A percentile compares a stretch with the other conserved stretches of the same genome.
Evolutionary conservation across 2,888 invertebrate genomes (phyloP).

Genomic region (Zootermopsis nevadensis): DNA sequence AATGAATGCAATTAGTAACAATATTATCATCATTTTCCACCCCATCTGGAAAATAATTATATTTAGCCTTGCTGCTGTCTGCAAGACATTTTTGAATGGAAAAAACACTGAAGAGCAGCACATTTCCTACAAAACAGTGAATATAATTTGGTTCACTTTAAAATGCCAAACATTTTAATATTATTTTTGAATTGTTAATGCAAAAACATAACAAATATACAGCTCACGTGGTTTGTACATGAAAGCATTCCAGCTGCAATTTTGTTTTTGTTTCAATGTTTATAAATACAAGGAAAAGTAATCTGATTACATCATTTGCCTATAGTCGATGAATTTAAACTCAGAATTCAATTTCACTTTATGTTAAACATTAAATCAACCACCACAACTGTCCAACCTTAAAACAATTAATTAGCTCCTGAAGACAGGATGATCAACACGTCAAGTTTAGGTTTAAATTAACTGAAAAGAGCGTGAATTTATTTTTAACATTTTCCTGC

Average conservation of each 20-base stretch:
- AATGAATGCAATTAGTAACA: conserved; percentile 18
- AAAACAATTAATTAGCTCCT: not conserved
- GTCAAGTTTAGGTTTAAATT: conserved; percentile 8
- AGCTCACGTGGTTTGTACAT: not conserved
- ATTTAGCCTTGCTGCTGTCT: conserved; percentile 20
- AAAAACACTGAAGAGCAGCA: conserved; percentile 17
- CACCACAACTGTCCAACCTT: conserved; percentile 23
- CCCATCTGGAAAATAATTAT: conserved; percentile 14
- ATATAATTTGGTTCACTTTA: not conserved
- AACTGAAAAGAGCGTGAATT: conserved; percentile 25
- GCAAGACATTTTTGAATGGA: conserved; percentile 18
- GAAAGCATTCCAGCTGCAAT: conserved; percentile 6
- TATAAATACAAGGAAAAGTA: conserved; percentile 5
- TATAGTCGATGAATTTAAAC: not conserved
- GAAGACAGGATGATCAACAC: conserved; percentile 12
- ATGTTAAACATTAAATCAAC: conserved; percentile 39
- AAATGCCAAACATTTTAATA: not conserved
- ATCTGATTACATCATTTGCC: not conserved
- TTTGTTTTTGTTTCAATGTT: not conserved
- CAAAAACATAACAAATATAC: not conserved
- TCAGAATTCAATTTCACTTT: conserved; percentile 11
- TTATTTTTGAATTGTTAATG: not conserved
- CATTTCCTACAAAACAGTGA: conserved; percentile 17
- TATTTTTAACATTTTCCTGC: conserved; percentile 38
- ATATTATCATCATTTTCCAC: not conserved